A percentile compares a stretch with the other conserved stretches of the same genome.
Evolutionary conservation across 1,140 invertebrate genomes (phyloP).

Genomic region (Panagrolaimus sp.): DNA sequence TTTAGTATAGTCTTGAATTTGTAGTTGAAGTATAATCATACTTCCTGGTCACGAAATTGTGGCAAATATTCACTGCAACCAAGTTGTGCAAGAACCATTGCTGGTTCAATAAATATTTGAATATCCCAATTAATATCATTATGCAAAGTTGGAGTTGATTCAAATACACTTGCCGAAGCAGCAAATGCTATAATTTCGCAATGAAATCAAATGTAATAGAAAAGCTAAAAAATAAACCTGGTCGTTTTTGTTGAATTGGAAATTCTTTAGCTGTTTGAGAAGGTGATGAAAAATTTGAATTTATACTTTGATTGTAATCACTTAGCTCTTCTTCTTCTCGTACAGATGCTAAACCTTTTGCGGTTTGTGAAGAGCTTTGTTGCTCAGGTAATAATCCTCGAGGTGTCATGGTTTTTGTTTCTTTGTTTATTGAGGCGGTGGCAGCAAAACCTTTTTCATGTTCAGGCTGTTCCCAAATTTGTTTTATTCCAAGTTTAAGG

Average conservation of each 20-base stretch:
- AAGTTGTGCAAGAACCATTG: constrained; percentile 51
- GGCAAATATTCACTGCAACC: constrained; percentile 51
- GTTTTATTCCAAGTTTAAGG: constrained; percentile 29
- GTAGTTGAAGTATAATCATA: constrained; percentile 3
- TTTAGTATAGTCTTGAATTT: too few species aligned
- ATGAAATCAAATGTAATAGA: neutral
- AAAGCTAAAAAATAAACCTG: neutral
- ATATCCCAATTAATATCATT: constrained; percentile 48
- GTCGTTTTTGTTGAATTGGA: constrained; percentile 5
- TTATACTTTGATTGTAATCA: constrained; percentile 32
- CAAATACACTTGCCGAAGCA: constrained; percentile 47
- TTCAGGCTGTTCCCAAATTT: constrained; percentile 25
- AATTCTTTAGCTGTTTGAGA: constrained; percentile 9
- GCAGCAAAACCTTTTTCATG: constrained; percentile 10
- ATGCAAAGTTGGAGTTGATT: constrained; percentile 26
- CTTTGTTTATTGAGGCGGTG: neutral
- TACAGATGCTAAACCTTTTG: constrained; percentile 30
- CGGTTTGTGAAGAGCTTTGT: neutral
- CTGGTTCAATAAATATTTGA: constrained; percentile 41
- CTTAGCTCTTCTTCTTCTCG: constrained; percentile 37
- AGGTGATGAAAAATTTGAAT: constrained; percentile 27
- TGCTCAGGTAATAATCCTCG: neutral
- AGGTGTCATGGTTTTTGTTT: constrained; percentile 12
- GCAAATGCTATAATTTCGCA: constrained; percentile 33
- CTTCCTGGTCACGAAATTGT: constrained; percentile 52